Conservation (phyloP, 2,888 invertebrate genomes). For the Pterostichus niger region DNA sequence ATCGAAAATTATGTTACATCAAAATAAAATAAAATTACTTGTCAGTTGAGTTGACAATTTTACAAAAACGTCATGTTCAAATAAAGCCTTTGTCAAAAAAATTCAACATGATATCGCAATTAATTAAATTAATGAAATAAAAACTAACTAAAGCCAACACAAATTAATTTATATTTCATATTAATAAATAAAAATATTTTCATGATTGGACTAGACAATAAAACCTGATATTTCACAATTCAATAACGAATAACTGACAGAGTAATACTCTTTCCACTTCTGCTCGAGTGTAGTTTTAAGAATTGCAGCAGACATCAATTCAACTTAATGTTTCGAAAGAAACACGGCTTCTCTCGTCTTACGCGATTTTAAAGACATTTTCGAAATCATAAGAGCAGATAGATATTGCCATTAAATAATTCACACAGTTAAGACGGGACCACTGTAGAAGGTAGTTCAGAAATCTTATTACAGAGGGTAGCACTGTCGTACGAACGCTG, state of each 20-base stretch:
- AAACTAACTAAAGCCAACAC: background rate
- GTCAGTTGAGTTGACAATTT: constrained; percentile 19
- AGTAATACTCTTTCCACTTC: background rate
- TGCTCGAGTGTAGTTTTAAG: constrained; percentile 2
- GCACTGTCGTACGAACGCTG: constrained; percentile 39
- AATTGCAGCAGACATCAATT: constrained; percentile 22
- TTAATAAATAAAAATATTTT: background rate
- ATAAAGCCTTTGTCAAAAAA: constrained; percentile 6
- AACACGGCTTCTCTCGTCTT: constrained; percentile 13
- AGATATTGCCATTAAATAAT: constrained; percentile 63
- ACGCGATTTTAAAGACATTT: constrained; percentile 55
- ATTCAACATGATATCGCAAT: background rate
- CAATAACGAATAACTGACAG: constrained; percentile 6
- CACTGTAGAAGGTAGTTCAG: constrained; percentile 26
- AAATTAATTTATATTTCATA: constrained; percentile 26
- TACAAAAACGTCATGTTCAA: constrained; percentile 13
- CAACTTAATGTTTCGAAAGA: constrained; percentile 56
- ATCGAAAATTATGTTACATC: constrained; percentile 13
- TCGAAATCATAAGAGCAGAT: constrained; percentile 56
- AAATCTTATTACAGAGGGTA: constrained; percentile 60
- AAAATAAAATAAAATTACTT: constrained; percentile 27
- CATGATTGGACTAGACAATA: background rate
- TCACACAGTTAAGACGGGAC: constrained; percentile 53
- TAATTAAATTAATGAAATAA: constrained; percentile 24
- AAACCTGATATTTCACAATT: background rate